Evolutionary conservation across 2,797 vertebrate species (phyloP).

Genomic region (Oreochromis mossambicus): DNA sequence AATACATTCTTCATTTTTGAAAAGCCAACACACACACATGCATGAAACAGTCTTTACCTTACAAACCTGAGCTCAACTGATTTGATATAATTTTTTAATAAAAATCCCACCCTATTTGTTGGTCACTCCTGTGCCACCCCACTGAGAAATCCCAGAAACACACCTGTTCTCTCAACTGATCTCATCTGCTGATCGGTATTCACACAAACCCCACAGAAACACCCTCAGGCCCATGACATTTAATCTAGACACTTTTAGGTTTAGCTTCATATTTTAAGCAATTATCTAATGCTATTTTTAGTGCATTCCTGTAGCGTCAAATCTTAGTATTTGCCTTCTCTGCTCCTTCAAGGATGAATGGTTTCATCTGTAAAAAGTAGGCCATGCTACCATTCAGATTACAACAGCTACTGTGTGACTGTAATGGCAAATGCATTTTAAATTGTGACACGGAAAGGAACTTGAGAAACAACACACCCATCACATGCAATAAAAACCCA

Average conservation of each 20-base stretch:
- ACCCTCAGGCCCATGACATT: fast-evolving
- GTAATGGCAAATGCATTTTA: background rate
- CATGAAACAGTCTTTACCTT: background rate
- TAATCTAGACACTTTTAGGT: background rate
- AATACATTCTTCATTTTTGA: background rate
- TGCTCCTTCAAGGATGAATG: background rate
- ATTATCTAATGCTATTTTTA: background rate
- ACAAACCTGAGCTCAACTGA: background rate
- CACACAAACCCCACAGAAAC: background rate
- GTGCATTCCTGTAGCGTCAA: fast-evolving
- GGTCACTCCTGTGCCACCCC: background rate
- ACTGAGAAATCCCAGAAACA: background rate
- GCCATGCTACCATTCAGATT: background rate
- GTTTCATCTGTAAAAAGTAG: background rate
- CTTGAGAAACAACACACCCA: background rate
- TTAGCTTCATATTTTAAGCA: background rate
- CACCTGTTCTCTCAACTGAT: background rate
- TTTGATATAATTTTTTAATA: background rate
- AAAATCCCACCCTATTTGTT: fast-evolving
- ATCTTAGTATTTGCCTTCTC: fast-evolving
- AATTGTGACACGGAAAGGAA: background rate
- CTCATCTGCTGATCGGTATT: background rate
- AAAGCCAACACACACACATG: background rate
- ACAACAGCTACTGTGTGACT: background rate
- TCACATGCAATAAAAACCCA: background rate